phyloP scores from a whole-genome alignment of 92 coral and sea anemone species.

The Desmophyllum pertusum region DNA sequence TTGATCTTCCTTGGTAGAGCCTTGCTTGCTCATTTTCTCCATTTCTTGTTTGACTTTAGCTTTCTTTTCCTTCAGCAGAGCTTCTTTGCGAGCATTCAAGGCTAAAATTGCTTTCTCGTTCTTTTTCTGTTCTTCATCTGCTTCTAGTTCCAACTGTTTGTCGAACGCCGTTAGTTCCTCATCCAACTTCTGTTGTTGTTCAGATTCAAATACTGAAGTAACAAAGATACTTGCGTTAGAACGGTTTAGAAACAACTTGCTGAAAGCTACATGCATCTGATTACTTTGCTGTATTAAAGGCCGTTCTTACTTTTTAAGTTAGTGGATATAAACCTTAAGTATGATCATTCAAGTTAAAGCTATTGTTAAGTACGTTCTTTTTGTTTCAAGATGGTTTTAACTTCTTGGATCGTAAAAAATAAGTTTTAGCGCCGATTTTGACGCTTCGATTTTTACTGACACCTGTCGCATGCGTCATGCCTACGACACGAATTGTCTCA shows the following conservation, averaged over 20 bases:
- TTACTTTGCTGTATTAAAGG: too few relatives aligned
- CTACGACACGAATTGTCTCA: too few relatives aligned
- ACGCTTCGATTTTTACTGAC: too few relatives aligned
- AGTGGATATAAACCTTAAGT: too few relatives aligned
- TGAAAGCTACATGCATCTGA: neutral
- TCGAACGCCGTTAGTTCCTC: conserved; percentile 77
- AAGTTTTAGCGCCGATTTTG: too few relatives aligned
- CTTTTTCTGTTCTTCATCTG: conserved; percentile 90
- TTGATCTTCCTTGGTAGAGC: conserved; percentile 89
- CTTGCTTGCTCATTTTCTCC: conserved; percentile 88
- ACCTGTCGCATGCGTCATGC: too few relatives aligned
- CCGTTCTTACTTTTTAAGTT: too few relatives aligned
- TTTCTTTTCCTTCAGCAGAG: conserved; percentile 92
- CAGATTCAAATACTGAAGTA: conserved; percentile 63
- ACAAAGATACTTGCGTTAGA: neutral
- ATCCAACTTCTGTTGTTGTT: conserved; percentile 69
- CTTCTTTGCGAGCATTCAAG: conserved; percentile 94
- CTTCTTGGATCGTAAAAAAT: too few relatives aligned
- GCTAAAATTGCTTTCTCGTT: conserved; percentile 94
- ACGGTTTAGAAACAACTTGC: neutral
- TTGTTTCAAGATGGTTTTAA: neutral
- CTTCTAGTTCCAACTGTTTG: conserved; percentile 74
- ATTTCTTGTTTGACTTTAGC: conserved; percentile 93
- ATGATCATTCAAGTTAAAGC: neutral
- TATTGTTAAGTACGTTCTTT: too few relatives aligned